Evolutionary conservation across 64 coral and sea anemone genomes (phyloP), one percentile per base, ranked within the genome.

Genomic region (Pocillopora damicornis): DNA sequence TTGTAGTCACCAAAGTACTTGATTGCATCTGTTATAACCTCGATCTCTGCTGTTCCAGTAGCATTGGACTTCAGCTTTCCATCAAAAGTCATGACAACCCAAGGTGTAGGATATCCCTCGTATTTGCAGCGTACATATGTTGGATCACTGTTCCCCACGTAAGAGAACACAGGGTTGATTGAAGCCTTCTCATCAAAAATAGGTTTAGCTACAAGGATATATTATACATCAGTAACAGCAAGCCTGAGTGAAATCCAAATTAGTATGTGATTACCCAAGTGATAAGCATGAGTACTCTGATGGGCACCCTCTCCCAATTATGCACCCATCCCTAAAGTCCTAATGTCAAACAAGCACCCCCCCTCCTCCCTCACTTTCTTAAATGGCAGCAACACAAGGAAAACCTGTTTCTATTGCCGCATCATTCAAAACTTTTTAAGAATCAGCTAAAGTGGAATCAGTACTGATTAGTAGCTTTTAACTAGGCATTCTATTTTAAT

Each of bases 111-210:
- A 56, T 74, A 87, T 10, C 90, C 90, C 11, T 58, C 83, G 36
- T 79, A 91, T 35, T 67, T 78, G 77, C 90, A 91, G 3, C 61
- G 15, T 20, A 91, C 67, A 13, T 22, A 87, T 1, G 77, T 68
- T 35, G 76, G 90, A 26, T 87, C 67, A 57, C 60, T 84, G 83
- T 91, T 91, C 13, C 90, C 90, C 12, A 91, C 42, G 51, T 79
- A 91, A 9, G 90, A 91, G 61, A 37, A 91, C 14, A 91, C 75
- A 12, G 42, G 35, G 2, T 20, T 57, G 2, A 34, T 75, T 15
- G 89, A 78, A 13, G 82, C 90, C 13, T 79, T 45, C 1, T 4
- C 2, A 22, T 79, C 79, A 16, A 87, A 16, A 37, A 37, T 65
- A 22, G 86, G 86, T 35, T 11, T 2, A 35, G 86, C 86, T 88